phyloP scores from a whole-genome alignment of 2,888 invertebrate species.

The Synanthedon myopaeformis region DNA sequence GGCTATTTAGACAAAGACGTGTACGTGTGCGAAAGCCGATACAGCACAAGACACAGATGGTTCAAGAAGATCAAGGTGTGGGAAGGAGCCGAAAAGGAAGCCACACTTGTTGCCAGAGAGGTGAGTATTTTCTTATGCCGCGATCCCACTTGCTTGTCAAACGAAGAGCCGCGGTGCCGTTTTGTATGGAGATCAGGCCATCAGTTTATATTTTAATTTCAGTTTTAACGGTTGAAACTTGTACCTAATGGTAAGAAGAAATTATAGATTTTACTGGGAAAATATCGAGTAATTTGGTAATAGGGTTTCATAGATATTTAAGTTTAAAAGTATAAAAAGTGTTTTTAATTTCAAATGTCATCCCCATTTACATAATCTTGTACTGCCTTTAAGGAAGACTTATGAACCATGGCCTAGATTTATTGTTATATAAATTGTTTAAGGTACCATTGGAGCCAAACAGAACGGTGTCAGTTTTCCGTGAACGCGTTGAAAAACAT shows the following conservation, averaged over 20 bases:
- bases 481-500: conserved; percentile 89
- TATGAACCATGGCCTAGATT: neutral
- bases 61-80: conserved; percentile 95
- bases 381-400: too few species aligned
- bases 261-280: too few species aligned
- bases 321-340: neutral
- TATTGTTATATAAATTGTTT: neutral
- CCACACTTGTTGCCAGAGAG: conserved; percentile 43
- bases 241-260: too few species aligned
- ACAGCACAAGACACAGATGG: conserved; percentile 84
- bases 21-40: conserved; percentile 96
- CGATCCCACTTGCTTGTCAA: too few species aligned
- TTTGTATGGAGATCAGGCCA: too few species aligned
- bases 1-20: conserved; percentile 92
- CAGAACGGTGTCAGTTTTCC: conserved; percentile 92
- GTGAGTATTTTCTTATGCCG: conserved; percentile 15
- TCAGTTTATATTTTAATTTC: too few species aligned
- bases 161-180: too few species aligned
- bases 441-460: conserved; percentile 85
- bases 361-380: neutral
- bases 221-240: too few species aligned
- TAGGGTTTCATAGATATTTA: too few species aligned
- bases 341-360: conserved; percentile 1
- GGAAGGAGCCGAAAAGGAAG: conserved; percentile 60
- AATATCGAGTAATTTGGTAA: too few species aligned